Percentiles rank a stretch among this genome's conserved stretches.
Evolutionary conservation across 1,140 invertebrate genomes (phyloP).

Genomic region (Drosophila willistoni): DNA sequence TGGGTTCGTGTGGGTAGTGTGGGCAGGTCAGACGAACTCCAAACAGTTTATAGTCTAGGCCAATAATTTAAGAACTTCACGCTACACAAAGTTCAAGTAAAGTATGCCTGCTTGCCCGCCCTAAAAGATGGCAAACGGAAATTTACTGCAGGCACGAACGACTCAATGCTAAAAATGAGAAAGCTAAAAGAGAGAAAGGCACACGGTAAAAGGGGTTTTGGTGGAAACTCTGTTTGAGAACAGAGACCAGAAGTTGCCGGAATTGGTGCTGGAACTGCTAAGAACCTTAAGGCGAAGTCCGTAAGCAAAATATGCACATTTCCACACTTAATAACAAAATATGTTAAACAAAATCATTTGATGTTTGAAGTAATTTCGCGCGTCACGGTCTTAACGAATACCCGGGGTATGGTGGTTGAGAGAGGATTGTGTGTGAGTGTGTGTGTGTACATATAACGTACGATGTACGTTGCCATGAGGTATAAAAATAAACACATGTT

Average conservation of each 20-base stretch:
- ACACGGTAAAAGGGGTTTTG: conserved; percentile 22
- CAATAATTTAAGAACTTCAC: conserved; percentile 80
- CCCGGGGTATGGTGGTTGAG: neutral
- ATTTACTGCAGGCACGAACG: conserved; percentile 79
- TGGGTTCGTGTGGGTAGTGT: neutral
- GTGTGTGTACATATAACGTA: conserved; percentile 15
- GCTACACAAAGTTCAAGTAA: conserved; percentile 77
- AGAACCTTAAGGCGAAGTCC: conserved; percentile 30
- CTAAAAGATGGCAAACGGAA: conserved; percentile 78
- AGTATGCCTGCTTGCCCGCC: conserved; percentile 56
- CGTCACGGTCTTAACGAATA: conserved; percentile 9
- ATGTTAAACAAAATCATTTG: conserved; percentile 82
- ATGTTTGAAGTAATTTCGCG: conserved; percentile 71
- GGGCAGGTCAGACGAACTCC: neutral
- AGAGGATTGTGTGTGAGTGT: conserved; percentile 1
- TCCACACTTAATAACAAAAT: conserved; percentile 82
- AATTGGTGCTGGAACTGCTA: neutral
- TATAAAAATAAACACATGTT: conserved; percentile 72
- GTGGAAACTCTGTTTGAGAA: neutral
- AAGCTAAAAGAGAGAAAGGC: neutral
- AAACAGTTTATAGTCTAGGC: conserved; percentile 62
- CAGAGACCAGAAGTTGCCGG: neutral
- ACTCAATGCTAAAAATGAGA: conserved; percentile 3
- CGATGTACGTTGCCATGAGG: conserved; percentile 51
- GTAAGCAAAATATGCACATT: conserved; percentile 76